Evolutionary conservation across 2,797 vertebrate species (phyloP), one percentile per base, ranked within the genome.

Genomic region (Ataeniobius toweri): DNA sequence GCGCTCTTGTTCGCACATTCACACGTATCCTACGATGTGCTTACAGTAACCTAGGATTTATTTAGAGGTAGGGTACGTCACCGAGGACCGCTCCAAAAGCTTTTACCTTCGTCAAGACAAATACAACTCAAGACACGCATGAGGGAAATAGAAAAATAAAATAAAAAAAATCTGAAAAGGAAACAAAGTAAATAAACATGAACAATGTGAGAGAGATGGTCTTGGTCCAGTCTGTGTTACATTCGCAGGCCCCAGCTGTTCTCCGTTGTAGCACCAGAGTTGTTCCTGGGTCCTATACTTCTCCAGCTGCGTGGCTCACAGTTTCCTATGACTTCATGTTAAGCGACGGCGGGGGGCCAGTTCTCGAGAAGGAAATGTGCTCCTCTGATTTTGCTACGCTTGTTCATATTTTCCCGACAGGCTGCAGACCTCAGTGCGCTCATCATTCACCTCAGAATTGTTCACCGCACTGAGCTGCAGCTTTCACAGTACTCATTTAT

Each of bases 171-270:
- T 77, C 41, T 51, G 73, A 83, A 72, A 59, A 48, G 50, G 74
- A 31, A 76, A 48, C 46, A 46, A 70, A 44, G 59, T 18, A 13
- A 80, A 58, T 36, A 55, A 80, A 76, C 61, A 81, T 20, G 71
- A 81, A 71, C 63, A 4, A 79, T 71, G 76, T 70, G 69, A 74
- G 80, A 53, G 71, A 88, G 76, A 88, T 83, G 81, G 69, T 84
- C 80, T 91, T 91, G 90, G 91, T 93, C 91, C 86, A 68, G 84
- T 80, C 83, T 75, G 80, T 70, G 65, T 80, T 83, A 89, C 85
- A 87, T 89, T 89, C 87, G 83, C 76, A 81, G 65, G 44, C 80
- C 74, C 56, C 83, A 78, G 78, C 48, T 75, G 31, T 75, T 82
- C 82, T 85, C 56, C 46, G 20, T 61, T 24, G 39, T 81, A 90